Base-by-base conservation (phyloP, 92 coral and sea anemone species). In the Ricordea florida region DNA sequence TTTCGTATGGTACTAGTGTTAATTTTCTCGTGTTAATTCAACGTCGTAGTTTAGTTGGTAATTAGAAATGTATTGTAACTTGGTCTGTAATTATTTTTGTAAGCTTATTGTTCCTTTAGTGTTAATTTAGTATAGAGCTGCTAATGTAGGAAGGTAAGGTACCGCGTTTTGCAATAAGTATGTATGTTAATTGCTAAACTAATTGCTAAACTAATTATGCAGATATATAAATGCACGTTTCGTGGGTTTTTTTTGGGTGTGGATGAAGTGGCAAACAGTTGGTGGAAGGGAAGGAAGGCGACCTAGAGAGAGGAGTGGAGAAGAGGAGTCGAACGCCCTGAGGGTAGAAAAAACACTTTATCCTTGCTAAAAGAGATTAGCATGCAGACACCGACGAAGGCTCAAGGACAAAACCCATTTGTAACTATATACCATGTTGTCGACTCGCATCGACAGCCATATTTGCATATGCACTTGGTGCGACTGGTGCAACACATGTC, bases 231-330 rank as follows among this genome's bases (percentile, higher is more conserved):
- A 51, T 51, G 32, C 28, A 51, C 23, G 59, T 51, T 21, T 51
- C 59, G 59, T 51, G 59, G 31, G 23, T 21, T 23, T 4, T 15
- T 30, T 30, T 51, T 51, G 59, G 59, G 23, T 20, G 59, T 51
- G n/a, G n/a, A n/a, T 51, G 59, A 51, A 51, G 59, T 51, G 59
- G 59, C 59, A 26, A 51, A 51, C 59, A 51, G 59, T 51, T 24
- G 59, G 59, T 51, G 10, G 59, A 1, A 15, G 59, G 59, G 28
- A 51, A 51, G 59, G n/a, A n/a, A n/a, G n/a, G n/a, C n/a, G n/a
- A n/a, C n/a, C n/a, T 18, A 20, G 59, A 51, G 29, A 24, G 31
- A 51, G 28, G 33, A 51, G 28, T 51, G 7, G 59, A 24, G 59
- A 51, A 51, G 59, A 51, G 59, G 31, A 51, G 31, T 24, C 28